Percentiles rank a stretch among this genome's conserved stretches.
Evolutionary conservation across 2,113 vertebrate genomes (phyloP).

Genomic region (Tragulus kanchil): DNA sequence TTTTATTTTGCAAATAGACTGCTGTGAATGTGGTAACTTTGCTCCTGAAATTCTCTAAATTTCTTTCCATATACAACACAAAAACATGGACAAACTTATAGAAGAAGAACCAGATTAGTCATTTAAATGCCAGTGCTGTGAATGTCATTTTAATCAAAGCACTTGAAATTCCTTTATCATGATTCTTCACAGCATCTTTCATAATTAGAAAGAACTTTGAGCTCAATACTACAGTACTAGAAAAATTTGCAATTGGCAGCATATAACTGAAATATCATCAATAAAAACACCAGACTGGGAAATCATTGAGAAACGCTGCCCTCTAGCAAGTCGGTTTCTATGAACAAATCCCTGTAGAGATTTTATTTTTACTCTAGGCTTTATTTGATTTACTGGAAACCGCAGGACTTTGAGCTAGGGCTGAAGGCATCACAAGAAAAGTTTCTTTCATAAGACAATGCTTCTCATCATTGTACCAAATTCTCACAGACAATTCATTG

Average conservation of each 20-base stretch:
- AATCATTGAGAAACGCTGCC: slow-evolving; percentile 43
- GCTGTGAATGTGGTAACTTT: background rate
- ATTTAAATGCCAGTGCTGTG: slow-evolving; percentile 73
- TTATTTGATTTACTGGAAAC: slow-evolving; percentile 48
- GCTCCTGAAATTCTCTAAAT: slow-evolving; percentile 33
- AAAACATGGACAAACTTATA: slow-evolving; percentile 44
- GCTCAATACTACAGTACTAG: slow-evolving; percentile 3
- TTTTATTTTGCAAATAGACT: slow-evolving; percentile 51
- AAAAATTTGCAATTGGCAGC: slow-evolving; percentile 53
- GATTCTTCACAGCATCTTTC: slow-evolving; percentile 57
- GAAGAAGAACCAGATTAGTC: slow-evolving; percentile 57
- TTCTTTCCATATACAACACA: background rate
- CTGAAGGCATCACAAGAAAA: slow-evolving; percentile 5
- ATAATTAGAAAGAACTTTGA: slow-evolving; percentile 56
- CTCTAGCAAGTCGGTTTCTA: slow-evolving; percentile 3
- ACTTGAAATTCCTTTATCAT: slow-evolving; percentile 57
- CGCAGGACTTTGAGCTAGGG: background rate
- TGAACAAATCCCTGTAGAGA: background rate
- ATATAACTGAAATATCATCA: slow-evolving; percentile 63
- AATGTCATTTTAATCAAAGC: slow-evolving; percentile 75
- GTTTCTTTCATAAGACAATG: background rate
- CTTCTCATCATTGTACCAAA: background rate
- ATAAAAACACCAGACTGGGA: slow-evolving; percentile 63
- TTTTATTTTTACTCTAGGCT: slow-evolving; percentile 58
- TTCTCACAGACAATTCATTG: background rate